Conservation (phyloP, 2,113 vertebrate genomes). For the Leiothrix lutea region DNA sequence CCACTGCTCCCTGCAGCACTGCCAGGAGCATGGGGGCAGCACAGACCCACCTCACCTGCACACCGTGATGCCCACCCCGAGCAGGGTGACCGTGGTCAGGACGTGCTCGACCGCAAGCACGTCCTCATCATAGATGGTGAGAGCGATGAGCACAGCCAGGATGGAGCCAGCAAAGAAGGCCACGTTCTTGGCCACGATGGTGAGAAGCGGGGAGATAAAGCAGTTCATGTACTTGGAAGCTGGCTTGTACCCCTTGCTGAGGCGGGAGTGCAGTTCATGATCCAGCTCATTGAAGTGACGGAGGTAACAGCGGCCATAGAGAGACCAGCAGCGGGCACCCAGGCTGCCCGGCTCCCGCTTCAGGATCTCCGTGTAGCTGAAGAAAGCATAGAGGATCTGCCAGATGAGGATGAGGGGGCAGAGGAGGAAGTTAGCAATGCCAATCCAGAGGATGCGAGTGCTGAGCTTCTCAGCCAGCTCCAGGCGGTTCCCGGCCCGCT, state of each 20-base stretch:
- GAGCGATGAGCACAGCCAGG: conserved; percentile 92
- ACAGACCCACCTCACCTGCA: conserved; percentile 83
- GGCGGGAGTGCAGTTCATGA: conserved; percentile 93
- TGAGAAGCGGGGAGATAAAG: conserved; percentile 93
- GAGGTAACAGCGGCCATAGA: conserved; percentile 95
- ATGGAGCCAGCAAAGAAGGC: conserved; percentile 97
- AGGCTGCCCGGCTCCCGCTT: conserved; percentile 95
- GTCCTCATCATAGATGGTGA: conserved; percentile 97
- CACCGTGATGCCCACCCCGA: conserved; percentile 92
- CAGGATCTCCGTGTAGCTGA: conserved; percentile 96
- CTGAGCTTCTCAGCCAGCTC: conserved; percentile 93
- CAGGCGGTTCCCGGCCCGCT: conserved; percentile 87
- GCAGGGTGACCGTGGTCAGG: conserved; percentile 92
- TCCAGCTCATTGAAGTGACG: conserved; percentile 98
- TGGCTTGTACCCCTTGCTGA: conserved; percentile 95
- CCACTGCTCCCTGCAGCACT: background rate
- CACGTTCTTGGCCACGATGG: conserved; percentile 93
- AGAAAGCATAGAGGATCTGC: conserved; percentile 98
- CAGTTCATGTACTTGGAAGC: conserved; percentile 99
- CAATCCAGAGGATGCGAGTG: conserved; percentile 95
- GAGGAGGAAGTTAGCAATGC: conserved; percentile 93
- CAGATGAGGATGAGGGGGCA: conserved; percentile 97
- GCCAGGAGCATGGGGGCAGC: background rate
- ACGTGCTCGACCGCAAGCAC: conserved; percentile 95
- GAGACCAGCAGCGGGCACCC: conserved; percentile 96